These are phyloP conservation scores for Tautogolabrus adspersus DNA, from an alignment of 2,113 vertebrate genomes.

Conservation along the genomic window DNA sequence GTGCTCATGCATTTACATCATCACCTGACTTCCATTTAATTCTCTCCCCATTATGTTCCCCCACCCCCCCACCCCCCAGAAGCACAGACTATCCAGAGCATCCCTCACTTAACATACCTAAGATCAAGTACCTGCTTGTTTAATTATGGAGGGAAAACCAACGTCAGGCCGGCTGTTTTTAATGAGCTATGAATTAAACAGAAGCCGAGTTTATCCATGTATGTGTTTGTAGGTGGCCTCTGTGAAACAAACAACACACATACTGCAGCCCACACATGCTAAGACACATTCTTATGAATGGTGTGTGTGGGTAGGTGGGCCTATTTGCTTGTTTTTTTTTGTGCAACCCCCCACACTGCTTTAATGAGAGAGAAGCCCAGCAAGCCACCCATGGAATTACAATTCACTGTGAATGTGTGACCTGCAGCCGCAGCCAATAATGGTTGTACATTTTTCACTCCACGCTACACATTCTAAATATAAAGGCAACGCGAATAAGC, in stretches of 20 bases:
- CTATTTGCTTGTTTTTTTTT: constrained; percentile 69
- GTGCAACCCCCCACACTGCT: constrained; percentile 36
- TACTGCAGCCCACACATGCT: constrained; percentile 32
- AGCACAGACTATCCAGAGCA: constrained; percentile 13
- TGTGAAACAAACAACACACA: constrained; percentile 42
- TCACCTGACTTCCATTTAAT: constrained; percentile 55
- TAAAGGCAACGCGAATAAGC: constrained; percentile 71
- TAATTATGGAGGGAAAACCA: constrained; percentile 43
- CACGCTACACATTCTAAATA: constrained; percentile 71
- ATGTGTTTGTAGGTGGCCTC: constrained; percentile 37
- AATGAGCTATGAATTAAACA: constrained; percentile 39
- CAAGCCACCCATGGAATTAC: constrained; percentile 64
- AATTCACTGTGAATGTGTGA: constrained; percentile 64
- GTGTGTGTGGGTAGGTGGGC: constrained; percentile 69
- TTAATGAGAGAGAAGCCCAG: constrained; percentile 66
- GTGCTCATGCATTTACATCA: constrained; percentile 57
- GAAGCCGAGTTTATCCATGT: constrained; percentile 29
- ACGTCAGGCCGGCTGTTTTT: constrained; percentile 38
- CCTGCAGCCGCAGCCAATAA: constrained; percentile 65
- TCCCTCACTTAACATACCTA: constrained; percentile 32
- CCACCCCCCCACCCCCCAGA: constrained; percentile 18
- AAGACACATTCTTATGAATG: constrained; percentile 70
- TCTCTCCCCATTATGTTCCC: constrained; percentile 37
- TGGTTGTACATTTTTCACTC: constrained; percentile 50
- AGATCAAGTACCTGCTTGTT: constrained; percentile 65